Evolutionary conservation across 2,888 invertebrate species (phyloP), one percentile per base, ranked within the genome.

Genomic region (Eremobia ochroleuca): DNA sequence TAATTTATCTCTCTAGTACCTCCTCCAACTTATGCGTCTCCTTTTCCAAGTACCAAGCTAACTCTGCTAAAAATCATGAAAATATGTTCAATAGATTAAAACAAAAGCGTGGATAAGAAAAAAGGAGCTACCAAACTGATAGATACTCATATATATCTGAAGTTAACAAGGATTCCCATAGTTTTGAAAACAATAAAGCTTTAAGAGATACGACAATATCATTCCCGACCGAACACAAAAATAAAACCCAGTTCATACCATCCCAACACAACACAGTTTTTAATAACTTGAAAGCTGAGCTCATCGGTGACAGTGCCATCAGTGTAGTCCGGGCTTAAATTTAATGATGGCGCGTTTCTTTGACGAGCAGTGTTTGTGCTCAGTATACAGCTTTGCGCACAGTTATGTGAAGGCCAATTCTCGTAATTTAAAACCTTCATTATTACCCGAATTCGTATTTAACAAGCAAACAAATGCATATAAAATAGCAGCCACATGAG

Each of bases 281-380:
- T 82, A 82, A 85, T 78, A 78, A 84, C 69, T 73, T 40, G 66
- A 73, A 78, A 85, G 72, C 83, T 73, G 61, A 65, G 46, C 58
- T 72, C 76, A 68, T 71, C n/a, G 62, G 58, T 58, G 68, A 74
- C 67, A 68, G 62, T 11, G 49, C 49, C 67, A 80, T 74, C 71
- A 80, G 67, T 73, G 70, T 59, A 70, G 61, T 59, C 55, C 31
- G 15, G 64, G 85, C 37, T 72, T 73, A 69, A 82, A 83, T 76
- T 85, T 69, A 85, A 83, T 83, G 76, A 85, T 76, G 58, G 43
- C 68, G 52, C 28, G 68, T 70, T 74, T 76, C 85, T 83, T 81
- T 85, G 85, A 81, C 81, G 59, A n/a, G n/a, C n/a, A n/a, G n/a
- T 28, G 76, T 70, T 77, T 73, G 84, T 72, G 37, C 52, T 25